Conservation (phyloP, 2,888 invertebrate species). For the Stenotaenia linearis region DNA sequence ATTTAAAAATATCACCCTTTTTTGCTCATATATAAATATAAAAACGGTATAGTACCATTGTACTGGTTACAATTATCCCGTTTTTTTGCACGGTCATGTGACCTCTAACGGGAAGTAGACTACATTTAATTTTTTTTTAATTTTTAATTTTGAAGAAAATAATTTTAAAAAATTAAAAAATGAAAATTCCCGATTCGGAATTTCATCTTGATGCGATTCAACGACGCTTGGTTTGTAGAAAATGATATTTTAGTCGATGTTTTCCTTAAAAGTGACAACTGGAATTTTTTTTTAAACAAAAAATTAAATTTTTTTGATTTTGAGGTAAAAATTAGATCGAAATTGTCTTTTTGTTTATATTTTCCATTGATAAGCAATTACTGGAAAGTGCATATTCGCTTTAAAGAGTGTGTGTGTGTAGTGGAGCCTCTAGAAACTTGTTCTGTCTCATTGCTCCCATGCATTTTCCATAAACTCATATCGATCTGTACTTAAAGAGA, state of each 20-base stretch:
- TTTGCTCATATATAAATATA: neutral
- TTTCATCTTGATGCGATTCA: conserved; percentile 4
- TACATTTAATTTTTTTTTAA: neutral
- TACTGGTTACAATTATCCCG: neutral
- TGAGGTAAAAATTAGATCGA: neutral
- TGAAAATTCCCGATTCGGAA: neutral
- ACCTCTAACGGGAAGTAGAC: neutral
- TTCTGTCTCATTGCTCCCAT: conserved; percentile 26
- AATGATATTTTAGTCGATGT: neutral
- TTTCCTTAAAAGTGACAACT: neutral
- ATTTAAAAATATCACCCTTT: neutral
- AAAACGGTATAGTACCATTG: neutral
- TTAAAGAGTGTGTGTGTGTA: conserved; percentile 12
- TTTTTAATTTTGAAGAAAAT: too few relatives aligned
- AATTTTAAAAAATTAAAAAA: neutral
- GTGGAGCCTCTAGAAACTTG: conserved; percentile 1
- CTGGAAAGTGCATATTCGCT: neutral
- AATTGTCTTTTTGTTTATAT: neutral
- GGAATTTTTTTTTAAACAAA: too few relatives aligned
- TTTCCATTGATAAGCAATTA: conserved; percentile 1
- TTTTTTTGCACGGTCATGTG: conserved; percentile 2
- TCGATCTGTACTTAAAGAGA: conserved; percentile 24
- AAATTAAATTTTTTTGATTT: too few relatives aligned
- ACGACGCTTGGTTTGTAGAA: neutral
- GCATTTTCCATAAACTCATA: conserved; percentile 26